These are phyloP conservation scores for Acronicta aceris DNA, from an alignment of 2,888 invertebrate species.

Conservation along the genomic window DNA sequence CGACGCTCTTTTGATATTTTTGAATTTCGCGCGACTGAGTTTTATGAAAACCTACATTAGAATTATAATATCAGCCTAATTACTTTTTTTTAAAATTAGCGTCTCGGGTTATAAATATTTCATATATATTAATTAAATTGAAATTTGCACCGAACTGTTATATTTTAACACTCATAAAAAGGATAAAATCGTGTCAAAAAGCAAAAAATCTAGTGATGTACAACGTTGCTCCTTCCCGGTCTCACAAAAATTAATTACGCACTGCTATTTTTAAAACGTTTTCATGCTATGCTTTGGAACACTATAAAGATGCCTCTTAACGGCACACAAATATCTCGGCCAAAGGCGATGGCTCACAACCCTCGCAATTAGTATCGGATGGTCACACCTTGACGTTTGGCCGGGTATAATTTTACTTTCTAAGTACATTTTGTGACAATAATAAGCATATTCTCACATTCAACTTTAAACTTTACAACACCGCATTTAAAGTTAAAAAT, in stretches of 20 bases:
- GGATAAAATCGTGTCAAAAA: slow-evolving; percentile 29
- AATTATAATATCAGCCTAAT: background rate
- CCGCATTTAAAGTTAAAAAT: slow-evolving; percentile 65
- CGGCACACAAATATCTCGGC: slow-evolving; percentile 80
- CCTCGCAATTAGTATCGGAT: slow-evolving; percentile 87
- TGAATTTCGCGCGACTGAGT: slow-evolving; percentile 1
- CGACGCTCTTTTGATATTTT: background rate
- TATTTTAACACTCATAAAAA: slow-evolving; percentile 25
- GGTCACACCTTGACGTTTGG: slow-evolving; percentile 87
- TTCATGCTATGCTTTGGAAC: slow-evolving; percentile 73
- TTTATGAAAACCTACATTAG: slow-evolving; percentile 4
- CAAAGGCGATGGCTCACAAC: slow-evolving; percentile 73
- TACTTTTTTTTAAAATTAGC: no score
- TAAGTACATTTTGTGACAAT: slow-evolving; percentile 87
- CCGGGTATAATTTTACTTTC: slow-evolving; percentile 86
- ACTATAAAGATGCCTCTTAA: slow-evolving; percentile 79
- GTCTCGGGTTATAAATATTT: no score
- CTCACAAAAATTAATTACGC: slow-evolving; percentile 57
- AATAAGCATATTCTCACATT: slow-evolving; percentile 65
- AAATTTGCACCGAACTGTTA: background rate
- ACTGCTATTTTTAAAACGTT: slow-evolving; percentile 73
- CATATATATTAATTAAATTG: background rate
- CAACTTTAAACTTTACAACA: slow-evolving; percentile 65
- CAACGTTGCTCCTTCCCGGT: slow-evolving; percentile 33
- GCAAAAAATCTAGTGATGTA: slow-evolving; percentile 43